Evolutionary conservation across 2,113 vertebrate species (phyloP).

Genomic region (Caranx melampygus): DNA sequence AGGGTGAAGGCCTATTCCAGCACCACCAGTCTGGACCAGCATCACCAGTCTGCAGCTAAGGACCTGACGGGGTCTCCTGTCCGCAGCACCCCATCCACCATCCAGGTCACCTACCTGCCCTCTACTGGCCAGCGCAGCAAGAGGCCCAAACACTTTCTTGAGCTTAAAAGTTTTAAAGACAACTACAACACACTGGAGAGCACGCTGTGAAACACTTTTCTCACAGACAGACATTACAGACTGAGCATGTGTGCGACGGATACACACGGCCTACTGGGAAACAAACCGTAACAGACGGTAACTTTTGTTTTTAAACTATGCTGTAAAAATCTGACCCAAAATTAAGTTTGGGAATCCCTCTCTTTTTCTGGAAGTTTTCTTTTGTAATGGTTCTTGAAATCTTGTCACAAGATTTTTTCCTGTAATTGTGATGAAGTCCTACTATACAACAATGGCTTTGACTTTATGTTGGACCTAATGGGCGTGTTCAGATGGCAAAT

Average conservation of each 20-base stretch:
- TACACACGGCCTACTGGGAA: not conserved
- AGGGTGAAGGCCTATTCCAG: slow-evolving; percentile 83
- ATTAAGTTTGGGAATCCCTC: not conserved
- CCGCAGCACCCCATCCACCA: slow-evolving; percentile 86
- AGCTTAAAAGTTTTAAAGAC: slow-evolving; percentile 98
- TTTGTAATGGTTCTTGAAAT: not conserved
- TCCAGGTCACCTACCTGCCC: slow-evolving; percentile 98
- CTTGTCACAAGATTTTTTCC: not conserved
- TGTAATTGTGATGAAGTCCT: not conserved
- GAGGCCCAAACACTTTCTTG: slow-evolving; percentile 96
- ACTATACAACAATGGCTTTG: not conserved
- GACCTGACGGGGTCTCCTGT: slow-evolving; percentile 89
- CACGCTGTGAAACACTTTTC: slow-evolving; percentile 84
- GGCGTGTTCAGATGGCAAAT: slow-evolving; percentile 30
- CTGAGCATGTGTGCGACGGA: not conserved
- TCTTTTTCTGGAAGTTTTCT: too few species aligned
- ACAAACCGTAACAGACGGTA: not conserved
- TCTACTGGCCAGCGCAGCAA: slow-evolving; percentile 96
- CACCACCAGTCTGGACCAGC: slow-evolving; percentile 87
- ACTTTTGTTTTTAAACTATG: not conserved
- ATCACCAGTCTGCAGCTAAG: slow-evolving; percentile 94
- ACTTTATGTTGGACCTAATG: slow-evolving; percentile 39
- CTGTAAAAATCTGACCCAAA: not conserved
- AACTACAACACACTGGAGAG: slow-evolving; percentile 98
- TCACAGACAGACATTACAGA: not conserved